phyloP scores from a whole-genome alignment of 2,113 vertebrate species.

The Pteropus alecto region DNA sequence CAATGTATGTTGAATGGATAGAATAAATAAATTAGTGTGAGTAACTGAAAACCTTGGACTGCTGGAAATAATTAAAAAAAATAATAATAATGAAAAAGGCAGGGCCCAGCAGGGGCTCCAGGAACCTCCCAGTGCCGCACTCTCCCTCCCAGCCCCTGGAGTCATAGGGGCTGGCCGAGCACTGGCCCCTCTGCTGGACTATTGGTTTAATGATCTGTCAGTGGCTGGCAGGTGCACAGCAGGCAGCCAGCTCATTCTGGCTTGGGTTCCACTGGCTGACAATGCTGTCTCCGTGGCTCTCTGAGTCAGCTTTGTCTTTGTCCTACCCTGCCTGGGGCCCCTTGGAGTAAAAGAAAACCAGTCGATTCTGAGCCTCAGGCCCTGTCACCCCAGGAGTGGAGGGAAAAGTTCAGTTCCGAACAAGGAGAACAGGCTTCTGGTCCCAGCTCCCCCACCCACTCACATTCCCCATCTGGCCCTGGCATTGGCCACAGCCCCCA shows the following conservation, averaged over 20 bases:
- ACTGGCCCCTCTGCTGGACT: not conserved
- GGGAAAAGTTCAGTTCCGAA: not conserved
- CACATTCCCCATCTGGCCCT: not conserved
- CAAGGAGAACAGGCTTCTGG: not conserved
- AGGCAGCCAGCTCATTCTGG: not conserved
- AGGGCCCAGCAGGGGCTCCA: not conserved
- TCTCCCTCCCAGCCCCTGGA: not conserved
- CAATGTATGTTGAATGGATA: not conserved
- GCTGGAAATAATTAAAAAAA: not conserved
- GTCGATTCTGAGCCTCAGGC: rapidly evolving
- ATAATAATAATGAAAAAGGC: not conserved
- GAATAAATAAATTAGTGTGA: not conserved
- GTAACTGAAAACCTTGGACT: not conserved
- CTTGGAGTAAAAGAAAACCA: not conserved
- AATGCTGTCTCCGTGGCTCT: not conserved
- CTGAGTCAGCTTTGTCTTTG: conserved; percentile 26
- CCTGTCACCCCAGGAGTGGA: not conserved
- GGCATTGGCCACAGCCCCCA: not conserved
- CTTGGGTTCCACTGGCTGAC: not conserved
- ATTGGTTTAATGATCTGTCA: not conserved
- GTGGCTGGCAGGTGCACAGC: not conserved
- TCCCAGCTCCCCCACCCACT: not conserved
- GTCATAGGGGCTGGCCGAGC: not conserved
- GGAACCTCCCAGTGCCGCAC: not conserved
- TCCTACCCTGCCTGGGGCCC: not conserved